These are phyloP conservation scores for Sepiola atlantica DNA, from an alignment of 2,888 invertebrate species.

Conservation along the genomic window DNA sequence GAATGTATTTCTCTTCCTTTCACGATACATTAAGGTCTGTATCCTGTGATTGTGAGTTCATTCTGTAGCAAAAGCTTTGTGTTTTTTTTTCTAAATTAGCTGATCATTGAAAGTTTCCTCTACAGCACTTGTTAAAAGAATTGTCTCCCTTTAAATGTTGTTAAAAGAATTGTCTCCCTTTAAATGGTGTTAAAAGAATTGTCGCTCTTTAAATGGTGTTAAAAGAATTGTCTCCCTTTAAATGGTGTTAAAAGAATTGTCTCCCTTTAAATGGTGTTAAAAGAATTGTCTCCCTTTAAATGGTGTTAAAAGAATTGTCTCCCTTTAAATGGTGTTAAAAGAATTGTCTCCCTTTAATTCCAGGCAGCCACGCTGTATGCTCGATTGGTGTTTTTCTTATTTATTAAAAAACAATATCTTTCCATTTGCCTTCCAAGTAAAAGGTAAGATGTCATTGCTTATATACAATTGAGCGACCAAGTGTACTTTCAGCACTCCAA, in stretches of 20 bases:
- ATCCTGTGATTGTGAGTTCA: no score
- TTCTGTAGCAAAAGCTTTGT: background rate
- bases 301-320: no score
- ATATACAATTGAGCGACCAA: background rate
- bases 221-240: no score
- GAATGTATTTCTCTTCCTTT: no score
- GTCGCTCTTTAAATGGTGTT: background rate
- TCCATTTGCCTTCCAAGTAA: constrained; percentile 70
- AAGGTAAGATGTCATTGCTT: constrained; percentile 57
- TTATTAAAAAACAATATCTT: constrained; percentile 72
- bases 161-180: background rate
- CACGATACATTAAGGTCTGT: no score
- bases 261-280: background rate
- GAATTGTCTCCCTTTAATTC: background rate
- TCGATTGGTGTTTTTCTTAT: constrained; percentile 71
- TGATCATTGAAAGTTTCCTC: background rate
- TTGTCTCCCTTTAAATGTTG: background rate
- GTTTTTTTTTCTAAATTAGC: background rate
- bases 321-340: background rate
- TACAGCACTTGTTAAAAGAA: no score
- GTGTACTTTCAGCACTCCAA: no score
- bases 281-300: no score
- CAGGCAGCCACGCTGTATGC: constrained; percentile 50
- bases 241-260: no score
- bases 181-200: no score